Evolutionary conservation across 2,888 invertebrate genomes (phyloP).

Genomic region (Phalangium opilio): DNA sequence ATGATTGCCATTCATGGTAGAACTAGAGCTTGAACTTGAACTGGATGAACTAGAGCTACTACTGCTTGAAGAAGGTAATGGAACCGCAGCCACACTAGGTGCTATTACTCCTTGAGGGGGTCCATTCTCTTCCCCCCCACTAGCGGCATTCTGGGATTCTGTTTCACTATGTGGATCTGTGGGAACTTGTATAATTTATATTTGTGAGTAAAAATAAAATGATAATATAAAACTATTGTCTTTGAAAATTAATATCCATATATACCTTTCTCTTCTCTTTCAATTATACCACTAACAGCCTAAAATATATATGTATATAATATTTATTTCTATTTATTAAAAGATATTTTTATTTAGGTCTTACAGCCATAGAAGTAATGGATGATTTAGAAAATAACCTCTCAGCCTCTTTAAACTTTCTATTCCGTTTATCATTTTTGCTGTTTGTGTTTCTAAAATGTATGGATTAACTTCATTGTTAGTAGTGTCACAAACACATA

Average conservation of each 20-base stretch:
- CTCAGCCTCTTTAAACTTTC: conserved; percentile 95
- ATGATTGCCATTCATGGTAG: conserved; percentile 13
- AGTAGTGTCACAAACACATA: background rate
- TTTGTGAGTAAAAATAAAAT: too few species aligned
- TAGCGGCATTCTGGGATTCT: conserved; percentile 13
- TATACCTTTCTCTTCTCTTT: conserved; percentile 8
- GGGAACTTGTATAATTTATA: background rate
- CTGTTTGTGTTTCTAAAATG: conserved; percentile 67
- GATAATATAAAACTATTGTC: too few species aligned
- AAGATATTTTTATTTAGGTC: background rate
- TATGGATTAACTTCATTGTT: background rate
- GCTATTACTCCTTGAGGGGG: conserved; percentile 1
- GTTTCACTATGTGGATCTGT: conserved; percentile 7
- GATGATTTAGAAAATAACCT: conserved; percentile 93
- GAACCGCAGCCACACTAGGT: background rate
- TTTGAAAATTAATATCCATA: too few species aligned
- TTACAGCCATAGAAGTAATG: conserved; percentile 86
- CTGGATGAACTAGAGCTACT: conserved; percentile 6
- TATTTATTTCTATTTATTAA: too few species aligned
- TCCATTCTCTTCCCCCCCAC: conserved; percentile 11
- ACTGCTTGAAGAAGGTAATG: background rate
- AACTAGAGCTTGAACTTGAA: conserved; percentile 7
- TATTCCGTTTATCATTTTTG: conserved; percentile 85
- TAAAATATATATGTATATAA: conserved; percentile 2
- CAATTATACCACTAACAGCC: conserved; percentile 9